Conservation (phyloP, 2,888 invertebrate species). For the Meandrusa payeni region DNA sequence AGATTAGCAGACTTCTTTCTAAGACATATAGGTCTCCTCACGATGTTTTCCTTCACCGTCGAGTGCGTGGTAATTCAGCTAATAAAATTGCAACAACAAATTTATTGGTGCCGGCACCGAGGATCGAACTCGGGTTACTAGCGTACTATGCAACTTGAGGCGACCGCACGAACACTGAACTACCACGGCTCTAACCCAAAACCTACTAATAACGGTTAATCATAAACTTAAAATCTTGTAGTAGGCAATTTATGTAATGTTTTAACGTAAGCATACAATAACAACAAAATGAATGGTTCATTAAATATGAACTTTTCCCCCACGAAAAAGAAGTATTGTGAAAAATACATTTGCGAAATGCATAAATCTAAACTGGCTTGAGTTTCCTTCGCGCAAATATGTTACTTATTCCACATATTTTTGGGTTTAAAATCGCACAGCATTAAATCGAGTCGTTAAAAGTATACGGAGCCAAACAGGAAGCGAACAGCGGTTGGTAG, state of each 20-base stretch:
- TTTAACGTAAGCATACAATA: constrained; percentile 23
- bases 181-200: too few species aligned
- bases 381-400: constrained; percentile 26
- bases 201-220: too few species aligned
- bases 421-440: constrained; percentile 33
- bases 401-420: constrained; percentile 27
- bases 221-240: constrained; percentile 1
- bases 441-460: constrained; percentile 44
- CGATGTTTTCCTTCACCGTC: too few species aligned
- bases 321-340: constrained; percentile 41
- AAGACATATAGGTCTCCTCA: too few species aligned
- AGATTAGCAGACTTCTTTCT: too few species aligned
- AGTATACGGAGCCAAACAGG: constrained; percentile 43
- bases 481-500: constrained; percentile 45
- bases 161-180: too few species aligned
- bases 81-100: too few species aligned
- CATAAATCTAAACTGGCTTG: constrained; percentile 53
- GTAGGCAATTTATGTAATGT: constrained; percentile 19
- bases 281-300: constrained; percentile 49
- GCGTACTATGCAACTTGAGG: too few species aligned
- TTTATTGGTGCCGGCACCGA: too few species aligned
- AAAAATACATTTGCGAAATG: constrained; percentile 61
- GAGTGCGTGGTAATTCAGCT: too few species aligned
- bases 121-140: too few species aligned
- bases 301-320: constrained; percentile 50